phyloP scores from a whole-genome alignment of 2,797 vertebrate species.

The Phalanger gymnotis region DNA sequence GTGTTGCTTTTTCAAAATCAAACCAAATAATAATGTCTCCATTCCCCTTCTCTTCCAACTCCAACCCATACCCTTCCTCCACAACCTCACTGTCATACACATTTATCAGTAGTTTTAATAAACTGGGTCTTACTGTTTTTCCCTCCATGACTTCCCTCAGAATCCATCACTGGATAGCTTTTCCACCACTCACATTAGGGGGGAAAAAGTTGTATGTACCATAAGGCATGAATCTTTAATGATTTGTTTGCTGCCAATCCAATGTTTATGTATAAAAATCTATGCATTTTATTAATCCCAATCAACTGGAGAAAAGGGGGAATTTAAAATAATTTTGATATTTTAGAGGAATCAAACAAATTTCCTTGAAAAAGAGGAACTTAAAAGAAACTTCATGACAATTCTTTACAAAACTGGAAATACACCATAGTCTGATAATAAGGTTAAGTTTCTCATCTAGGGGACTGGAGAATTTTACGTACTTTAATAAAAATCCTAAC shows the following conservation, averaged over 20 bases:
- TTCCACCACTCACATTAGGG: neutral
- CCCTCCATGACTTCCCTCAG: slow-evolving; percentile 11
- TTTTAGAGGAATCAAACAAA: neutral
- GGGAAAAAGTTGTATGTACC: neutral
- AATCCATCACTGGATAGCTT: neutral
- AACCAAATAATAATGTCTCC: neutral
- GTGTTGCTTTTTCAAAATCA: neutral
- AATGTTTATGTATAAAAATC: neutral
- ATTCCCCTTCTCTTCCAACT: neutral
- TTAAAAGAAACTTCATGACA: slow-evolving; percentile 7
- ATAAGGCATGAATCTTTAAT: neutral
- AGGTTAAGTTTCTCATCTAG: neutral
- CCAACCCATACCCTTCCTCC: neutral
- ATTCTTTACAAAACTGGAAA: slow-evolving; percentile 48
- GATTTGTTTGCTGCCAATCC: neutral
- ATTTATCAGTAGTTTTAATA: slow-evolving; percentile 20
- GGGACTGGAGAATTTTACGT: slow-evolving; percentile 29
- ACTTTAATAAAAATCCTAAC: slow-evolving; percentile 56
- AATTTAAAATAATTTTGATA: neutral
- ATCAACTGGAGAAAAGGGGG: neutral
- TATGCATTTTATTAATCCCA: neutral
- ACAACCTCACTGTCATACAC: neutral
- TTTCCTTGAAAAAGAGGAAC: slow-evolving; percentile 19
- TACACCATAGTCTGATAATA: neutral
- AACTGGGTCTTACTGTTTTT: neutral